These are phyloP conservation scores for Hirudo medicinalis DNA, from an alignment of 1,140 invertebrate genomes.

Conservation along the genomic window DNA sequence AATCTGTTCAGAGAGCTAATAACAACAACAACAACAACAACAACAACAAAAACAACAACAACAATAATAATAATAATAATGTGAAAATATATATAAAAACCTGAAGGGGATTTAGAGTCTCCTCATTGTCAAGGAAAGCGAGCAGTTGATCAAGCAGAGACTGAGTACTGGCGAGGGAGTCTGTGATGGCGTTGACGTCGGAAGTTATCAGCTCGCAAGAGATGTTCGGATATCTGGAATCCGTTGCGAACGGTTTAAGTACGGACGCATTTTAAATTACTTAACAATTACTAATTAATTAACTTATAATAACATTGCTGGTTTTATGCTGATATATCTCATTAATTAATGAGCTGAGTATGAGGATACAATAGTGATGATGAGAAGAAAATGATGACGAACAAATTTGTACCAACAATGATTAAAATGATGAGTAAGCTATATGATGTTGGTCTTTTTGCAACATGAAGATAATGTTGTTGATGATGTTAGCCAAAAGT, in stretches of 20 bases:
- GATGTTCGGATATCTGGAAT: constrained; percentile 54
- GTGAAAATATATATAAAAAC: too few species aligned
- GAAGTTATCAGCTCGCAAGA: constrained; percentile 84
- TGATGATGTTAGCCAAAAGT: too few species aligned
- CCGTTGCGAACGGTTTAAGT: too few species aligned
- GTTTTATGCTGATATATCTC: not conserved
- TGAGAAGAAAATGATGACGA: not conserved
- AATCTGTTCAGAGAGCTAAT: too few species aligned
- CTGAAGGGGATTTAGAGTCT: constrained; percentile 70
- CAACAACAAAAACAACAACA: too few species aligned
- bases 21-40: too few species aligned
- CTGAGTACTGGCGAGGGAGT: constrained; percentile 64
- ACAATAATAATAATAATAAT: too few species aligned
- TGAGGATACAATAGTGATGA: not conserved
- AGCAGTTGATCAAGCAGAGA: constrained; percentile 67
- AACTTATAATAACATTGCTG: not conserved
- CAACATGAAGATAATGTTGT: too few species aligned
- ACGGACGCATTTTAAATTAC: not conserved
- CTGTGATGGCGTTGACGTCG: constrained; percentile 69
- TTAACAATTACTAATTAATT: constrained; percentile 4
- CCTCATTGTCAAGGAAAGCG: constrained; percentile 65
- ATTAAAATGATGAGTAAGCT: too few species aligned
- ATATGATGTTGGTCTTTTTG: too few species aligned
- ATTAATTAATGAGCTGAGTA: not conserved
- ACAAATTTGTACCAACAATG: too few species aligned